Evolutionary conservation across 1,140 invertebrate genomes (phyloP), one percentile per base, ranked within the genome.

Genomic region (Laodelphax striatellus): DNA sequence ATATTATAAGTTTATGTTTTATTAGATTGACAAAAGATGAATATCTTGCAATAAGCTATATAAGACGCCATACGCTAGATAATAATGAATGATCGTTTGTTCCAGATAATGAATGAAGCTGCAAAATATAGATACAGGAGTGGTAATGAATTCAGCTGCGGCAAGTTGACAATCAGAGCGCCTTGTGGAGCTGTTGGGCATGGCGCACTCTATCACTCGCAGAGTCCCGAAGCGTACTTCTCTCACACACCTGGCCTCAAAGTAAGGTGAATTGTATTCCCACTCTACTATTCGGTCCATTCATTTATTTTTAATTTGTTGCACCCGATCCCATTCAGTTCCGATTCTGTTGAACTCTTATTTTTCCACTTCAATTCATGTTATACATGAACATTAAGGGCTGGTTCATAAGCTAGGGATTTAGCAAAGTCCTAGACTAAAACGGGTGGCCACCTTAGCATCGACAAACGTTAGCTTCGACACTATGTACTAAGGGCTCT

Each of bases 211-310:
- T 99, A 99, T 75, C 97, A 99, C 78, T 99, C 96, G 0, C 97
- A 99, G 77, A 94, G 89, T 73, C 93, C 94, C 0, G 97, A 99
- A 79, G 92, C 92, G 2, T 97, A 92, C 76, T 99, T 98, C 76
- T 87, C 94, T 1, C 97, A 99, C 70, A 88, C 89, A 0, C 91
- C 97, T 0, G 97, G 97, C n/a, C 74, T 98, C 0, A 95, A 94
- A 80, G 92, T 92, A 70, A 66, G 60, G 62, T 38, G 42, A 54
- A 61, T 6, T 28, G 6, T 28, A 28, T 28, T 21, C 13, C 6
- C 14, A 31, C 9, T 41, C 55, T 41, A 57, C 3, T 19, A 50
- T 28, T 6, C 6, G 24, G 24, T 5, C 6, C 14, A 54, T 17
- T 54, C 6, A 2, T 17, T 16, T 46, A 9, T 16, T 16, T 46